These are phyloP conservation scores for Patiria miniata DNA, from an alignment of 35 echinoderm and acorn worm species.

Conservation along the genomic window DNA sequence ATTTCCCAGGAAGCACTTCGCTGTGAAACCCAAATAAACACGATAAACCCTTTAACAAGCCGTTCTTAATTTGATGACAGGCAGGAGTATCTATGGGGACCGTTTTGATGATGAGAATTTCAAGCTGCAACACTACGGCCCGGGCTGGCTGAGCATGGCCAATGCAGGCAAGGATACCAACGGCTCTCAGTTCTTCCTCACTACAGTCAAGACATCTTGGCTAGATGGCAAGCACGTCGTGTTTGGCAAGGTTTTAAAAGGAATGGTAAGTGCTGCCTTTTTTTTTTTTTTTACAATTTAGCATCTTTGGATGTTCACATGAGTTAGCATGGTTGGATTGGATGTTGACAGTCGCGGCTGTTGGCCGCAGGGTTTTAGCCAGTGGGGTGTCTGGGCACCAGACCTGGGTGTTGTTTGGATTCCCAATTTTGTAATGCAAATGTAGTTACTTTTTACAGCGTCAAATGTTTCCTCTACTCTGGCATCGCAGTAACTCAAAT, in stretches of 20 bases:
- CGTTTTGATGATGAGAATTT: slow-evolving; percentile 95
- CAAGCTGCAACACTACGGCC: slow-evolving; percentile 88
- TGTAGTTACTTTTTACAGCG: too few relatives aligned
- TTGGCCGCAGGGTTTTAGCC: too few relatives aligned
- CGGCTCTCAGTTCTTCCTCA: slow-evolving; percentile 95
- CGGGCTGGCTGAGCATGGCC: slow-evolving; percentile 98
- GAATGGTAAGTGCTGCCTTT: slow-evolving; percentile 84
- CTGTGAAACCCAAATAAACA: too few relatives aligned
- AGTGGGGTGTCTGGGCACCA: neutral
- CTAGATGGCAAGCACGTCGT: slow-evolving; percentile 98
- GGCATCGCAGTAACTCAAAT: too few relatives aligned
- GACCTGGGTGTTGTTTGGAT: neutral
- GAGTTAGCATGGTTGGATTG: neutral
- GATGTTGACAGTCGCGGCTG: neutral
- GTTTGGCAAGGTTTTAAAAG: slow-evolving; percentile 94
- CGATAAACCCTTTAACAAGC: too few relatives aligned
- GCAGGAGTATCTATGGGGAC: slow-evolving; percentile 94
- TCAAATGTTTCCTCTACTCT: too few relatives aligned
- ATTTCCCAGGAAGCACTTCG: too few relatives aligned
- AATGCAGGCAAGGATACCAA: slow-evolving; percentile 95
- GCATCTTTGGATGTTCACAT: neutral
- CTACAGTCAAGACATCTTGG: slow-evolving; percentile 80
- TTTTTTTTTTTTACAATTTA: neutral
- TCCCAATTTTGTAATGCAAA: neutral
- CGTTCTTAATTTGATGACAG: slow-evolving; percentile 44